Evolutionary conservation across 2,888 invertebrate genomes (phyloP), one percentile per base, ranked within the genome.

Genomic region (Lottia scabra): DNA sequence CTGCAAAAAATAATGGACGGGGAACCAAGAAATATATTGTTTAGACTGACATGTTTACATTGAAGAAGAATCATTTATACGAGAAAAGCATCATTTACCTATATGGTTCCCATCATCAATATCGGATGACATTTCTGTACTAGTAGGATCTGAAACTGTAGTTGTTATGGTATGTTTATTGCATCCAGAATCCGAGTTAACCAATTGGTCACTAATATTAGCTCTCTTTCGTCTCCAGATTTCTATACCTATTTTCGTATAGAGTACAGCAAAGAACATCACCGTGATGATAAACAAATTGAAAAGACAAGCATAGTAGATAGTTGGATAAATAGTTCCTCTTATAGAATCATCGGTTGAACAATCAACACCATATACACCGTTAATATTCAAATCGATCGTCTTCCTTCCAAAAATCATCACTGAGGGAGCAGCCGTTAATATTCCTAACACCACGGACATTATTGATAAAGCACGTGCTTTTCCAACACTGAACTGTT

Each of bases 271-370:
- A 68, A 86, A 85, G 73, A 85, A 84, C 10, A 78, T 69, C 1
- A 84, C 74, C 56, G 84, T 84, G 27, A 81, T 75, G 56, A 84
- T 74, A 71, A 86, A 86, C n/a, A 84, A 74, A 0, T 82, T 71
- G 69, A 84, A 84, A 5, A 86, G 80, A 72, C 84, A 82, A 2
- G 83, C 83, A 78, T 85, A 85, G 73, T 85, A 86, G 65, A 85
- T 68, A 56, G 81, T 83, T 10, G 86, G 84, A 69, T 81, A 86
- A 64, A 83, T 75, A 13, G 84, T 85, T 5, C 80, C 77, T 16
- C 78, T 73, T 73, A 85, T 78, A 6, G 81, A 81, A 72, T 86
- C 86, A 45, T 83, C 83, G 0, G 86, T 86, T n/a, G 86, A 84
- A 68, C 86, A 86, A 76, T 86, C 86, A 0, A 81, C 78, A 2